These are phyloP conservation scores for Dioctria rufipes DNA, from an alignment of 2,888 invertebrate genomes.

Conservation along the genomic window DNA sequence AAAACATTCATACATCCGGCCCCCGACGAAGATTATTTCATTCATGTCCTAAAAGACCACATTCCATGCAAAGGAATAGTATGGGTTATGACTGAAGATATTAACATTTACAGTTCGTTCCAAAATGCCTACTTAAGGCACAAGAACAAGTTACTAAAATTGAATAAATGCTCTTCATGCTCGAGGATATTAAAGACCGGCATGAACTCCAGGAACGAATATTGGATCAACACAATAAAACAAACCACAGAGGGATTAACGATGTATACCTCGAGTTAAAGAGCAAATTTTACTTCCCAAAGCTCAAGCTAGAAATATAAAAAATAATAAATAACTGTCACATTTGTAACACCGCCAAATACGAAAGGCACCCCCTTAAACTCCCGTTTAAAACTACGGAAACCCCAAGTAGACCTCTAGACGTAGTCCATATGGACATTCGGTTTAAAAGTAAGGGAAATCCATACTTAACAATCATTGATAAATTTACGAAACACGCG, in stretches of 20 bases:
- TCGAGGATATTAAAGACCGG: too few relatives aligned
- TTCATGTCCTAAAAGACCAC: too few relatives aligned
- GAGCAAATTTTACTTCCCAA: slow-evolving; percentile 43
- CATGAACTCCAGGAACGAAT: too few relatives aligned
- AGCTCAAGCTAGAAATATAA: slow-evolving; percentile 37
- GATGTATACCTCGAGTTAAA: slow-evolving; percentile 36
- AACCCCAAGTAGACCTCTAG: slow-evolving; percentile 30
- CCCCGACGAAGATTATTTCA: too few relatives aligned
- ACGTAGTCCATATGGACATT: slow-evolving; percentile 50
- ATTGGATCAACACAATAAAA: too few relatives aligned
- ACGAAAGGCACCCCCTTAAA: slow-evolving; percentile 51
- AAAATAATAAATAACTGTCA: slow-evolving; percentile 54
- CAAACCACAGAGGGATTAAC: not conserved
- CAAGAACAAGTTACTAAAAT: too few relatives aligned
- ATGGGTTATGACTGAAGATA: too few relatives aligned
- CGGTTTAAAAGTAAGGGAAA: slow-evolving; percentile 33
- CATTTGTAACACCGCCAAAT: slow-evolving; percentile 48
- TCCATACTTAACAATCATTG: slow-evolving; percentile 12
- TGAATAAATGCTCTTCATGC: too few relatives aligned
- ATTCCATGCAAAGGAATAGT: too few relatives aligned
- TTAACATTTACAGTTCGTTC: too few relatives aligned
- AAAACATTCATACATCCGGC: too few relatives aligned
- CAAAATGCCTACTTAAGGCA: too few relatives aligned
- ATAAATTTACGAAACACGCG: slow-evolving; percentile 54
- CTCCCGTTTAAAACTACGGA: slow-evolving; percentile 49